Conservation (phyloP, 53 echinoderm and acorn worm genomes). For the Arbacia lixula region DNA sequence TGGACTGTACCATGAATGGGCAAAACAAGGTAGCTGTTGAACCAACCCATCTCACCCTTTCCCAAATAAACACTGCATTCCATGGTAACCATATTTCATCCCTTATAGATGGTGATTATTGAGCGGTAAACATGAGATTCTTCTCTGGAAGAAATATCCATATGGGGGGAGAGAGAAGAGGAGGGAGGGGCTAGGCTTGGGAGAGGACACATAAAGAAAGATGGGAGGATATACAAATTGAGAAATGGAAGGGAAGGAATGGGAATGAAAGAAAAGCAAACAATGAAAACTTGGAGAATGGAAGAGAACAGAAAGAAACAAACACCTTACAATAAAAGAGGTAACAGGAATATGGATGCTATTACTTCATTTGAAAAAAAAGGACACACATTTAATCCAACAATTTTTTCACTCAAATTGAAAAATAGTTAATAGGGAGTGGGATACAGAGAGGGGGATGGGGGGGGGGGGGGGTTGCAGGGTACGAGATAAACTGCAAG, state of each 20-base stretch:
- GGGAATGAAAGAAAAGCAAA: not conserved
- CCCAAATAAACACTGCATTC: slow-evolving; percentile 39
- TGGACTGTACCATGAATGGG: slow-evolving; percentile 3
- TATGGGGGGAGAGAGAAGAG: not conserved
- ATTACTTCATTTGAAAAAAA: too few species aligned
- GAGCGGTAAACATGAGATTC: too few species aligned
- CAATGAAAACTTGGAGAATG: not conserved
- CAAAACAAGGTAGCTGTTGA: slow-evolving; percentile 43
- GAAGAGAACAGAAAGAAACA: too few species aligned
- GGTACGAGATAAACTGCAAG: too few species aligned
- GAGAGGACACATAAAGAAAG: not conserved
- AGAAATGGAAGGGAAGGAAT: not conserved
- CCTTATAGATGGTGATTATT: not conserved
- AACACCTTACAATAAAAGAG: too few species aligned
- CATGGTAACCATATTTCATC: slow-evolving; percentile 2
- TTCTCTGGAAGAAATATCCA: not conserved
- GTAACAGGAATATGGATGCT: too few species aligned
- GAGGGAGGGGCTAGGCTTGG: too few species aligned
- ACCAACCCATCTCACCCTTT: not conserved
- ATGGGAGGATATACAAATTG: not conserved
- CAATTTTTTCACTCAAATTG: too few species aligned
- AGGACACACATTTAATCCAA: too few species aligned
- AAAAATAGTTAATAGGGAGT: too few species aligned
- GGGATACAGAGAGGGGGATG: too few species aligned
- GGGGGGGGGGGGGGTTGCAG: too few species aligned